Evolutionary conservation across 2,113 vertebrate species (phyloP), one percentile per base, ranked within the genome.

Genomic region (Haemorhous mexicanus): DNA sequence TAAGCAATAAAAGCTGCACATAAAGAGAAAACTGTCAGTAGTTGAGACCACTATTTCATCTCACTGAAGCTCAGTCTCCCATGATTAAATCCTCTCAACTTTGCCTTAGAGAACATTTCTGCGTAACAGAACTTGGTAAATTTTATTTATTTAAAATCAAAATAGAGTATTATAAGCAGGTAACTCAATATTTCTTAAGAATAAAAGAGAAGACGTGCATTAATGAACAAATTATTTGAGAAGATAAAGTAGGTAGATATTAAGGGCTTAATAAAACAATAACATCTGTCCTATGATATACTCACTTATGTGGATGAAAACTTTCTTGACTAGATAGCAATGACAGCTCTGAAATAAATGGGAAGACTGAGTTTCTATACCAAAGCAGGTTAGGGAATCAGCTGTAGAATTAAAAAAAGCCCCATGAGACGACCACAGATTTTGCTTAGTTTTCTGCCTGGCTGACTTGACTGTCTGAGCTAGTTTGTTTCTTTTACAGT

Each of bases 301-400:
- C 1, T 19, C 28, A 64, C 1, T 19, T 16, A 68, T 0, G 1
- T 37, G 28, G 19, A 5, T 17, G 16, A 80, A 75, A 72, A 30
- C 18, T 62, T 70, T 46, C n/a, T 62, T 74, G 30, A 69, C 32
- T 55, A 69, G 74, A 67, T 16, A 80, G 58, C 37, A 85, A 67
- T 5, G 24, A 68, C 24, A 91, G 26, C 28, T 92, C 72, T 17
- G 70, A 89, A 92, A 92, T 13, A 81, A 93, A 87, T 23, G 5
- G 18, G 13, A 72, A 89, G 69, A 62, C 6, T 24, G 22, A 68
- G 13, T 49, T 75, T 84, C 69, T 91, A n/a, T 33, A 55, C 3
- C 32, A 44, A 87, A 58, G 41, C 14, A 87, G 26, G 19, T 63
- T 35, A 87, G 12, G 26, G 22, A 78, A 72, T 1, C 2, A 87